Conservation (phyloP, 2,797 vertebrate genomes). For the Monodelphis domestica region DNA sequence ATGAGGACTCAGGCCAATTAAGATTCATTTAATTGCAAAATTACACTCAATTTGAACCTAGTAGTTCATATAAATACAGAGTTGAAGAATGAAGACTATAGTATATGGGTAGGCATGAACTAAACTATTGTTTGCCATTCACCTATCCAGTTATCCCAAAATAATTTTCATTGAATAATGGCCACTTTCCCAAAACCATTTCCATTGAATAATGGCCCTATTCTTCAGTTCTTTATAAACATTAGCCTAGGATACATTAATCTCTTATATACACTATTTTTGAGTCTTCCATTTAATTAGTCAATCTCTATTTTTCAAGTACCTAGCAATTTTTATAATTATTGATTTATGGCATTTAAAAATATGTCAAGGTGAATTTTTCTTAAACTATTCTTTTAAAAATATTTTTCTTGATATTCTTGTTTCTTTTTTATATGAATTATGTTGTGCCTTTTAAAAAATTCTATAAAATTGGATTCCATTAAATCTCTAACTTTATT, state of each 20-base stretch:
- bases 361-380: not conserved
- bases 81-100: not conserved
- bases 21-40: not conserved
- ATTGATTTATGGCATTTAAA: not conserved
- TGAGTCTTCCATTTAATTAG: not conserved
- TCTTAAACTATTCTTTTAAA: not conserved
- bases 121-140: not conserved
- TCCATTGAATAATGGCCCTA: not conserved
- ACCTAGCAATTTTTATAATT: not conserved
- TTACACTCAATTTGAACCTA: not conserved
- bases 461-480: not conserved
- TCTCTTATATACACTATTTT: not conserved
- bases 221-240: not conserved
- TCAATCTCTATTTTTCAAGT: not conserved
- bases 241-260: not conserved
- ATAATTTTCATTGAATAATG: not conserved
- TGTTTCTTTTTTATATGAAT: not conserved
- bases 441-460: not conserved
- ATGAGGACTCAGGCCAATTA: not conserved
- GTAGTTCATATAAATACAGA: not conserved
- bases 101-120: not conserved
- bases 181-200: not conserved
- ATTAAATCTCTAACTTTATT: not conserved
- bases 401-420: not conserved
- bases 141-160: not conserved